Conservation (phyloP, 2,888 invertebrate genomes). For the Sarcophaga variegata region DNA sequence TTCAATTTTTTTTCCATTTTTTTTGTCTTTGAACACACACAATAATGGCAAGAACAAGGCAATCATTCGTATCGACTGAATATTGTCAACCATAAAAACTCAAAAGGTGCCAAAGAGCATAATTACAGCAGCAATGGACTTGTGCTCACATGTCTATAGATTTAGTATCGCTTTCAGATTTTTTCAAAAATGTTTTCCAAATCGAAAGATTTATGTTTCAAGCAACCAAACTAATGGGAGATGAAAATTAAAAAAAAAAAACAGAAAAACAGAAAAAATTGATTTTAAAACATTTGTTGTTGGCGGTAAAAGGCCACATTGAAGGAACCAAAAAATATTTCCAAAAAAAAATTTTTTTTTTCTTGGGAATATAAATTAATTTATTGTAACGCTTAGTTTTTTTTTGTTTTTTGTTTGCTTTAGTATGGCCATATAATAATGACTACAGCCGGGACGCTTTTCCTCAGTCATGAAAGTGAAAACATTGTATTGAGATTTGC, state of each 20-base stretch:
- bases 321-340: not conserved
- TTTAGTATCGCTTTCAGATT: constrained; percentile 13
- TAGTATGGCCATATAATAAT: constrained; percentile 4
- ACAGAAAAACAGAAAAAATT: constrained; percentile 12
- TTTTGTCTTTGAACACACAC: not conserved
- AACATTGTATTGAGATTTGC: constrained; percentile 10
- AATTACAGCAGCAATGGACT: not conserved
- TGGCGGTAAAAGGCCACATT: constrained; percentile 14
- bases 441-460: not conserved
- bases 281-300: constrained; percentile 43
- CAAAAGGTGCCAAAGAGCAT: constrained; percentile 36
- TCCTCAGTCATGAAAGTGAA: constrained; percentile 26
- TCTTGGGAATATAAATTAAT: constrained; percentile 38
- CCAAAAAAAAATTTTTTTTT: too few species aligned
- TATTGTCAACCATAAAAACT: constrained; percentile 59
- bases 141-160: constrained; percentile 7
- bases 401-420: not conserved
- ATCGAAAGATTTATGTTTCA: constrained; percentile 50
- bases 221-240: constrained; percentile 49
- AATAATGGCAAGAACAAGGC: constrained; percentile 2
- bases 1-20: not conserved
- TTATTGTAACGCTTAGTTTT: not conserved
- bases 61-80: constrained; percentile 27
- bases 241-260: constrained; percentile 1
- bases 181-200: constrained; percentile 31